Percentiles rank a stretch among this genome's conserved stretches.
Evolutionary conservation across 2,797 vertebrate genomes (phyloP).

Genomic region (Pempheris klunzingeri): DNA sequence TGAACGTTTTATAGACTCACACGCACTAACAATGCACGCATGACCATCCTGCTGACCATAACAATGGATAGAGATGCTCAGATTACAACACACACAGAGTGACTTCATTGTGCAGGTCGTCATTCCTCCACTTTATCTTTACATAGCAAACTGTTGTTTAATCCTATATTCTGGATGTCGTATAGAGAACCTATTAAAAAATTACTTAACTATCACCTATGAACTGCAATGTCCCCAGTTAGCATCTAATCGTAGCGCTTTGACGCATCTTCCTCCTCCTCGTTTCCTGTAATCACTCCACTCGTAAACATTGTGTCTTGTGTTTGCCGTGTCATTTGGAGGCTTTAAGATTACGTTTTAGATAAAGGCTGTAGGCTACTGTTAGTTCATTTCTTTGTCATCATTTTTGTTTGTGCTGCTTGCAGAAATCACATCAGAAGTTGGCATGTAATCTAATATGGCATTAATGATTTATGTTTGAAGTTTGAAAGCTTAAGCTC

Average conservation of each 20-base stretch:
- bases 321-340: neutral
- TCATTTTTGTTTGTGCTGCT: constrained; percentile 3
- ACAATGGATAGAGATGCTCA: too few relatives aligned
- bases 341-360: neutral
- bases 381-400: neutral
- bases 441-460: neutral
- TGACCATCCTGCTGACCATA: too few relatives aligned
- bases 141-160: too few relatives aligned
- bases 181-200: too few relatives aligned
- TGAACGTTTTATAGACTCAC: too few relatives aligned
- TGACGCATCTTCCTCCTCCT: neutral
- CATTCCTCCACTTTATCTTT: too few relatives aligned
- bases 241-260: neutral
- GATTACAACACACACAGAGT: too few relatives aligned
- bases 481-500: too few relatives aligned
- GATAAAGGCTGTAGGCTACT: neutral
- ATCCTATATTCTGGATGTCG: too few relatives aligned
- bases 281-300: neutral
- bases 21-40: too few relatives aligned
- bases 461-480: neutral
- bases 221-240: neutral
- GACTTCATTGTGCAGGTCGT: too few relatives aligned
- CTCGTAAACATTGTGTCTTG: neutral
- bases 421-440: neutral
- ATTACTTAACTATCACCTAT: neutral